Evolutionary conservation across 2,113 vertebrate genomes (phyloP).

Genomic region (Coracopsis vasa): DNA sequence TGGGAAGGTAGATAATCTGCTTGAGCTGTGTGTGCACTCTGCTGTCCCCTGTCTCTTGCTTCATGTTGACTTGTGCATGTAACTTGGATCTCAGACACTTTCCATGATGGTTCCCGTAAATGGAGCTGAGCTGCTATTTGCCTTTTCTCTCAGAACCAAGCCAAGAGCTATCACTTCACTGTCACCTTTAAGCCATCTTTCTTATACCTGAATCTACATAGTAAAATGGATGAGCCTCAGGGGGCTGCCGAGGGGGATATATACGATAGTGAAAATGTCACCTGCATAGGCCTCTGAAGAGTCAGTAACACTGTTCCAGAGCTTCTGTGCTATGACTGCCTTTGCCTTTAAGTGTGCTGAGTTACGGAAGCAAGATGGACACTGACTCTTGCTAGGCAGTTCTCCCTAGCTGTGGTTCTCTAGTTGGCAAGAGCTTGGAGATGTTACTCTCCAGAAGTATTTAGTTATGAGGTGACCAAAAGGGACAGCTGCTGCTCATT

Average conservation of each 20-base stretch:
- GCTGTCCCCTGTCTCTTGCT: slow-evolving; percentile 46
- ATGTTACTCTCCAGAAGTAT: background rate
- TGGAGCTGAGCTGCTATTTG: slow-evolving; percentile 37
- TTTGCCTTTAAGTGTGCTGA: background rate
- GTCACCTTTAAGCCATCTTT: slow-evolving; percentile 35
- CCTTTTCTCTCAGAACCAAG: slow-evolving; percentile 46
- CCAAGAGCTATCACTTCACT: slow-evolving; percentile 49
- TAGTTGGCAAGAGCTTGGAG: background rate
- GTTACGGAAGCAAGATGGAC: background rate
- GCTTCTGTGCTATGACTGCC: background rate
- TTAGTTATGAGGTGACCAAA: background rate
- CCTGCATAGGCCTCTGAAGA: background rate
- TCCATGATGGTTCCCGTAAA: slow-evolving; percentile 40
- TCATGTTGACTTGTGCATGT: slow-evolving; percentile 69
- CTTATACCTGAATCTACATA: background rate
- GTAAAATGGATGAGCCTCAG: background rate
- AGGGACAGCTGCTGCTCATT: background rate
- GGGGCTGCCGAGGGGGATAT: background rate
- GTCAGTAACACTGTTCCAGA: background rate
- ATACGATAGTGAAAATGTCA: background rate
- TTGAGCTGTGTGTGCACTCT: slow-evolving; percentile 61
- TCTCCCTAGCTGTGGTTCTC: background rate
- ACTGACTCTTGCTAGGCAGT: background rate
- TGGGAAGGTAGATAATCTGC: slow-evolving; percentile 73
- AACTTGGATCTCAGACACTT: slow-evolving; percentile 54